A percentile compares a stretch with the other conserved stretches of the same genome.
Conservation (phyloP, 2,797 vertebrate genomes). For the Onychomys arenicola region DNA sequence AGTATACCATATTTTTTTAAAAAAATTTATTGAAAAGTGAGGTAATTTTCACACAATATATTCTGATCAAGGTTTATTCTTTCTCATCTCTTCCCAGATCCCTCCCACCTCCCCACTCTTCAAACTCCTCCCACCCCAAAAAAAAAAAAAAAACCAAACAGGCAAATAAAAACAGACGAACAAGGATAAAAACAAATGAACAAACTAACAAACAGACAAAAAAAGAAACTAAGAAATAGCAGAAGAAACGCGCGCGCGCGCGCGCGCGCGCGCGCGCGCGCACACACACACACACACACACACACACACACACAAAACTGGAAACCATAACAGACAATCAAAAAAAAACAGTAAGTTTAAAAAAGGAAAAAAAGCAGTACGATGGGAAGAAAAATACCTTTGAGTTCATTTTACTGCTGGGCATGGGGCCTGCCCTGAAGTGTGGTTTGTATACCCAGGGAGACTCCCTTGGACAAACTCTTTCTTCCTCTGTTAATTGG, state of each 20-base stretch:
- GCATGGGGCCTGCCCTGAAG: background rate
- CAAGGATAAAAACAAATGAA: background rate
- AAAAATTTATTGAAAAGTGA: background rate
- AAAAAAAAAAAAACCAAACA: no score
- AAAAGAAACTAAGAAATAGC: background rate
- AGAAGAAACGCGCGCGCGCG: background rate
- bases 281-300: no score
- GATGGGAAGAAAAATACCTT: background rate
- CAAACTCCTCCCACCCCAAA: background rate
- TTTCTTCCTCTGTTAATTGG: background rate
- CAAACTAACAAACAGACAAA: background rate
- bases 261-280: no score
- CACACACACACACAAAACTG: background rate
- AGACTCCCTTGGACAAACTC: background rate
- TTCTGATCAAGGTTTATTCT: background rate
- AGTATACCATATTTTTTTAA: background rate
- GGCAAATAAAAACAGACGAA: background rate
- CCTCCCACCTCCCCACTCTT: background rate
- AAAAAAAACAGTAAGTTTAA: background rate
- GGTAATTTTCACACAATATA: background rate
- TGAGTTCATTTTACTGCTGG: background rate
- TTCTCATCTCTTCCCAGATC: background rate
- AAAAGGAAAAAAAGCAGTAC: background rate
- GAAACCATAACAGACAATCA: background rate
- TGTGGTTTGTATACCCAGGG: background rate